These are phyloP conservation scores for Balanococcus diminutus DNA, from an alignment of 2,888 invertebrate species.

Conservation along the genomic window DNA sequence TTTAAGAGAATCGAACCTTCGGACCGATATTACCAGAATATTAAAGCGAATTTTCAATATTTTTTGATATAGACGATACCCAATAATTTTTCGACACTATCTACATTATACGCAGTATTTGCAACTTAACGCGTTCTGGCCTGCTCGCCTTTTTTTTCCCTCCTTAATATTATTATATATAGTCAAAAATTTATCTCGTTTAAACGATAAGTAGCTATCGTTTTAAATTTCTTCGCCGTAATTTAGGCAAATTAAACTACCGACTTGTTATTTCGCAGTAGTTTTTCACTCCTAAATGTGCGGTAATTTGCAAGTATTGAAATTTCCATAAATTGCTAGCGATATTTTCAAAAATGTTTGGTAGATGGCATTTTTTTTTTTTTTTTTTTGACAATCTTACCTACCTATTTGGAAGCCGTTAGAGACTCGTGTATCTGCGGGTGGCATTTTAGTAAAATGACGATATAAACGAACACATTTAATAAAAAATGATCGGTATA, in stretches of 20 bases:
- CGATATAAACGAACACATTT: neutral
- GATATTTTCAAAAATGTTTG: conserved; percentile 5
- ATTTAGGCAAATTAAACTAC: conserved; percentile 9
- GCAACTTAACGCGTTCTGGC: neutral
- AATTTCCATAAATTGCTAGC: neutral
- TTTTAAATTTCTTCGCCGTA: neutral
- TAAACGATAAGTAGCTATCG: conserved; percentile 8
- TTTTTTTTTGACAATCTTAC: neutral
- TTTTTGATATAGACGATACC: conserved; percentile 21
- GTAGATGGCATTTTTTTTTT: neutral
- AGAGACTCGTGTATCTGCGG: neutral
- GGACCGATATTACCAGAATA: conserved; percentile 38
- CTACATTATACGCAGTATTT: neutral
- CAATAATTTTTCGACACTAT: conserved; percentile 21
- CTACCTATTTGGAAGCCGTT: neutral
- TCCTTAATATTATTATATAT: neutral
- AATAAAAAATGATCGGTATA: neutral
- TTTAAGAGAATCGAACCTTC: conserved; percentile 25
- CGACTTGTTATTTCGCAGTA: neutral
- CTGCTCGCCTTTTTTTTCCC: neutral
- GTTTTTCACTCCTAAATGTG: neutral
- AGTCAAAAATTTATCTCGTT: conserved; percentile 21
- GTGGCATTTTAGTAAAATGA: neutral
- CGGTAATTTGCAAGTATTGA: conserved; percentile 24
- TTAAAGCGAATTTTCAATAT: conserved; percentile 28